phyloP scores from a whole-genome alignment of 2,113 vertebrate species.

The Pedetes capensis region DNA sequence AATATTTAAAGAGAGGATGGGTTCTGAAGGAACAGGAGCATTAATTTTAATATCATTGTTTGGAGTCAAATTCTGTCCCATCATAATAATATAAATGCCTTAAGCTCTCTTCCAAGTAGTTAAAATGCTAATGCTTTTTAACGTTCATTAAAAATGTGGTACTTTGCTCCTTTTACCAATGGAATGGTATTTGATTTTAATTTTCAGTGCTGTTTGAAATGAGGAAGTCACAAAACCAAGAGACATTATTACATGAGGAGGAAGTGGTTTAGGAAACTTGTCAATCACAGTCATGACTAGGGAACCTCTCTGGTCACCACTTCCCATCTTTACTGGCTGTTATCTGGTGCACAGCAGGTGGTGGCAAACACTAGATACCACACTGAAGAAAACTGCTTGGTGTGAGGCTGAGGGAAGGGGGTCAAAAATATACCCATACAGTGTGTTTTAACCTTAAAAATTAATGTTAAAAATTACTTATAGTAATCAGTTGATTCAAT shows the following conservation, averaged over 20 bases:
- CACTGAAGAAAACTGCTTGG: slow-evolving; percentile 9
- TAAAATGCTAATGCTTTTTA: not conserved
- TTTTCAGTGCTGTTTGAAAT: slow-evolving; percentile 19
- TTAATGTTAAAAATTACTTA: slow-evolving; percentile 4
- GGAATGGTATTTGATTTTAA: not conserved
- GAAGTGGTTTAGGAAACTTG: slow-evolving; percentile 76
- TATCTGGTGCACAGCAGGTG: slow-evolving; percentile 56
- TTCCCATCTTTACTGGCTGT: slow-evolving; percentile 64
- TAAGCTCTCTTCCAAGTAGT: not conserved
- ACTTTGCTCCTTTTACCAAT: not conserved
- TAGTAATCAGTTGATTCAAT: not conserved
- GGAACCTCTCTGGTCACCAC: not conserved
- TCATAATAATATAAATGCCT: not conserved
- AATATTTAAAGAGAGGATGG: not conserved
- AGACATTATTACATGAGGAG: slow-evolving; percentile 66
- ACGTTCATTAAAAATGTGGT: not conserved
- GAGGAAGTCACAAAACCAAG: slow-evolving; percentile 67
- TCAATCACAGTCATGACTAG: slow-evolving; percentile 76
- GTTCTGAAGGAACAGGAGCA: not conserved
- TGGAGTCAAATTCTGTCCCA: not conserved
- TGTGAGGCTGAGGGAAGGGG: not conserved
- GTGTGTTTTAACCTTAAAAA: not conserved
- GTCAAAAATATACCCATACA: not conserved
- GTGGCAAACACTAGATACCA: not conserved
- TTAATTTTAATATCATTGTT: slow-evolving; percentile 13